Percentiles rank a stretch among this genome's conserved stretches.
phyloP scores from a whole-genome alignment of 2,888 invertebrate genomes.

The Eudemis profundana region DNA sequence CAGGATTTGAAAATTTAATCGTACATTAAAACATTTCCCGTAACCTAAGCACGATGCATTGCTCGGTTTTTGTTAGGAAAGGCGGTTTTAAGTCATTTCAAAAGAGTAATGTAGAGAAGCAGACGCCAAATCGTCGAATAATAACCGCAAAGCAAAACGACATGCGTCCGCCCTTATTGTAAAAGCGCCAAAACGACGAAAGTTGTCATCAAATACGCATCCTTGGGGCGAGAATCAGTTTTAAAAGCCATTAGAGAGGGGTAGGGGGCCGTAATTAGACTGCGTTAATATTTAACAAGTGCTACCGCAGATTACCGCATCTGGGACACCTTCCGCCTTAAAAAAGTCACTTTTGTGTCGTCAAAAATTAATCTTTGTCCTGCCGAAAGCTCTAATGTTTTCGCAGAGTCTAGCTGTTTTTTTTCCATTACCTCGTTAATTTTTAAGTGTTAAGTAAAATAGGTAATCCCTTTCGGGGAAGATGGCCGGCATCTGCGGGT shows the following conservation, averaged over 20 bases:
- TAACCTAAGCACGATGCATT: not conserved
- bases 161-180: slow-evolving; percentile 53
- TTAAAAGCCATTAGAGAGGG: slow-evolving; percentile 83
- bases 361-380: slow-evolving; percentile 74
- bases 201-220: slow-evolving; percentile 85
- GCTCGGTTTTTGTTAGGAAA: not conserved
- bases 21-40: slow-evolving; percentile 9
- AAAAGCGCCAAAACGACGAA: slow-evolving; percentile 65
- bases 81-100: not conserved
- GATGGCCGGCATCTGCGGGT: slow-evolving; percentile 78
- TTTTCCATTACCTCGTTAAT: slow-evolving; percentile 47
- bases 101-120: slow-evolving; percentile 25
- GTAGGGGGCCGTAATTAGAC: slow-evolving; percentile 79
- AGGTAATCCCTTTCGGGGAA: slow-evolving; percentile 66
- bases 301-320: slow-evolving; percentile 81
- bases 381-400: slow-evolving; percentile 60
- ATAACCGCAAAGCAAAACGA: slow-evolving; percentile 25
- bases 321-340: slow-evolving; percentile 79
- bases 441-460: slow-evolving; percentile 36
- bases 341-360: slow-evolving; percentile 77
- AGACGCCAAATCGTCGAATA: slow-evolving; percentile 28
- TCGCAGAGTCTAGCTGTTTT: slow-evolving; percentile 42
- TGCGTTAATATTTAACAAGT: slow-evolving; percentile 86
- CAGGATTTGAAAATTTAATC: slow-evolving; percentile 34
- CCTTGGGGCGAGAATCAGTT: slow-evolving; percentile 83